Evolutionary conservation across 1,140 invertebrate species (phyloP), one percentile per base, ranked within the genome.

Genomic region (Drosophila miranda): DNA sequence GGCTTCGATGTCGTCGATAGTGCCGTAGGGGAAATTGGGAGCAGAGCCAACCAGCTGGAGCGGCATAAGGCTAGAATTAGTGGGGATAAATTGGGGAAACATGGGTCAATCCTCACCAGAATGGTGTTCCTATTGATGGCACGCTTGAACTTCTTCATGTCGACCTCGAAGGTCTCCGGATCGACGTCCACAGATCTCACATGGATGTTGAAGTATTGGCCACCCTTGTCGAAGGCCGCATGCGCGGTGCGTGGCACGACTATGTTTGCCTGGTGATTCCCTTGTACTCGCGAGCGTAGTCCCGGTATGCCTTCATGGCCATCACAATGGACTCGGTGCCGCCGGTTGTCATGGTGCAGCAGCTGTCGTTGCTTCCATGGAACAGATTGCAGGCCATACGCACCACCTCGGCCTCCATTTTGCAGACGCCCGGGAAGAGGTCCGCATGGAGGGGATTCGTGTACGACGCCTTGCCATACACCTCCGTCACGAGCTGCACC

Each of bases 341-440:
- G 48, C 99, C 98, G 58, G 96, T 96, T 3, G 98, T 98, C 92
- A 99, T 96, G 95, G 96, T 97, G 56, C 99, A 98, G 93, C 97
- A 98, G 68, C 95, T 92, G 0, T 96, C 92, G 1, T 93, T 90
- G 70, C 95, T 94, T 0, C 98, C 99, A 91, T 99, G 94, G 91
- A 99, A 99, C 42, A 99, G 92, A 54, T 94, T 93, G 68, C 95
- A 94, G 13, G 95, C 93, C 93, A 99, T 99, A 72, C 95, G 93
- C 2, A 99, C 96, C 34, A 99, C 94, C 93, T 99, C 99, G 0
- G 98, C 97, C 92, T 99, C 99, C 98, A 99, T 99, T 93, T 99
- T 99, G 46, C 98, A 96, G 16, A 99, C 92, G 9, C 98, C 98
- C 16, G 98, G 98, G 91, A 99, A 99, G 11, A 99, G 93, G 91